Evolutionary conservation across 2,113 vertebrate species (phyloP).

Genomic region (Lycaon pictus): DNA sequence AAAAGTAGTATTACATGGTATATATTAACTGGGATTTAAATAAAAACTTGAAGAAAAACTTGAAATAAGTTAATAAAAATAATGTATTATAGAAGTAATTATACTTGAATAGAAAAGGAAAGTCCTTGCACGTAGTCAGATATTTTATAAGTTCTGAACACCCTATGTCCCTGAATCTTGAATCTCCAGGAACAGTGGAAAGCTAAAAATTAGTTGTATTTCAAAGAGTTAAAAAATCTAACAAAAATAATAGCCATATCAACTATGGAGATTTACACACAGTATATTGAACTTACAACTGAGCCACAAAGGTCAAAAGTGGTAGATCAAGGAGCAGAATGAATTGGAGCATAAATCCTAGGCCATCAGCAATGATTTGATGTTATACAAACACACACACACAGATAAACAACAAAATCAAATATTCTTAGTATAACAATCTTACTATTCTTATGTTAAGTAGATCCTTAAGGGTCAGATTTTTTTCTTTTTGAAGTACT

Average conservation of each 20-base stretch:
- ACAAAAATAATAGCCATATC: not conserved
- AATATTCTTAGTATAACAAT: not conserved
- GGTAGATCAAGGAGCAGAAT: not conserved
- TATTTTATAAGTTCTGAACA: not conserved
- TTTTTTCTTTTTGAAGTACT: not conserved
- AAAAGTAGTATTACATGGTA: not conserved
- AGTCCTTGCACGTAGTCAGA: not conserved
- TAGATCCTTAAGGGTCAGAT: not conserved
- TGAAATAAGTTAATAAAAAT: not conserved
- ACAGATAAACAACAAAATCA: not conserved
- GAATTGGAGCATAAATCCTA: not conserved
- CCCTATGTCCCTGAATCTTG: not conserved
- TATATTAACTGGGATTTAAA: not conserved
- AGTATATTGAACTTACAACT: not conserved
- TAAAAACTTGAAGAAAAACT: not conserved
- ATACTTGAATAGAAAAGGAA: not conserved
- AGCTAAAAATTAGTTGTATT: conserved; percentile 1
- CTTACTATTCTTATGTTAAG: not conserved
- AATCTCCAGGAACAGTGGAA: not conserved
- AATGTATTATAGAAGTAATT: not conserved
- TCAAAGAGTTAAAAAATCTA: not conserved
- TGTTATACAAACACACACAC: not conserved
- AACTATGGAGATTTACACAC: not conserved
- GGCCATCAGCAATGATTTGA: not conserved
- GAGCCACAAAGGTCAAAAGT: not conserved